A percentile compares a stretch with the other conserved stretches of the same genome.
These are phyloP conservation scores for Anastrepha obliqua DNA, from an alignment of 1,140 invertebrate genomes.

Conservation along the genomic window DNA sequence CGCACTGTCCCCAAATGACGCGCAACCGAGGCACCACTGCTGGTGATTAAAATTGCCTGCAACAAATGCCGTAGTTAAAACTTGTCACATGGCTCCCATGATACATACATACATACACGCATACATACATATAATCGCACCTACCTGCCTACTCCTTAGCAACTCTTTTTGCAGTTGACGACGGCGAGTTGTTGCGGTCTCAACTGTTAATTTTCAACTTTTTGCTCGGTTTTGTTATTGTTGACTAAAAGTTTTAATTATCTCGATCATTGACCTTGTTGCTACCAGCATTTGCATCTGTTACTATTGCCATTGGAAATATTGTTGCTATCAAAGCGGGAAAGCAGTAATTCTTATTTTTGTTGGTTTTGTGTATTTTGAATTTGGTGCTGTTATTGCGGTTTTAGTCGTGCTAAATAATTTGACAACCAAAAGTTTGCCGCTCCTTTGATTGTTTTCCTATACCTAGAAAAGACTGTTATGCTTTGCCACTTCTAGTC, in stretches of 20 bases:
- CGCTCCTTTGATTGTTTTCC: too few relatives aligned
- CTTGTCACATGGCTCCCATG: not conserved
- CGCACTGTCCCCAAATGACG: not conserved
- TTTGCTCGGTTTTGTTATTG: not conserved
- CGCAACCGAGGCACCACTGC: not conserved
- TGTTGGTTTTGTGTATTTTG: not conserved
- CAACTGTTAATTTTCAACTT: constrained; percentile 19
- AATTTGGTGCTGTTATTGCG: not conserved
- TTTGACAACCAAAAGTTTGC: too few relatives aligned
- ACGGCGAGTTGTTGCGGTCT: not conserved
- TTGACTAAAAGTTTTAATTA: constrained; percentile 21
- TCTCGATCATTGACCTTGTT: not conserved
- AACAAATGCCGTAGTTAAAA: not conserved
- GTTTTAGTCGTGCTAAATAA: not conserved
- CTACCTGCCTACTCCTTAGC: not conserved
- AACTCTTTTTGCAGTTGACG: not conserved
- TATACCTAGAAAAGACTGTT: too few relatives aligned
- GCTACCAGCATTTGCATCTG: not conserved
- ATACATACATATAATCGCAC: too few relatives aligned
- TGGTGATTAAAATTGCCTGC: constrained; percentile 21
- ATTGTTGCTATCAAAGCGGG: not conserved
- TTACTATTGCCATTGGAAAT: constrained; percentile 18
- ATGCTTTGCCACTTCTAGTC: too few relatives aligned
- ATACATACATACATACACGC: not conserved
- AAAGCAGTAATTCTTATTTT: not conserved